phyloP scores from a whole-genome alignment of 2,797 vertebrate species.

The Gadopsis bispinosus region DNA sequence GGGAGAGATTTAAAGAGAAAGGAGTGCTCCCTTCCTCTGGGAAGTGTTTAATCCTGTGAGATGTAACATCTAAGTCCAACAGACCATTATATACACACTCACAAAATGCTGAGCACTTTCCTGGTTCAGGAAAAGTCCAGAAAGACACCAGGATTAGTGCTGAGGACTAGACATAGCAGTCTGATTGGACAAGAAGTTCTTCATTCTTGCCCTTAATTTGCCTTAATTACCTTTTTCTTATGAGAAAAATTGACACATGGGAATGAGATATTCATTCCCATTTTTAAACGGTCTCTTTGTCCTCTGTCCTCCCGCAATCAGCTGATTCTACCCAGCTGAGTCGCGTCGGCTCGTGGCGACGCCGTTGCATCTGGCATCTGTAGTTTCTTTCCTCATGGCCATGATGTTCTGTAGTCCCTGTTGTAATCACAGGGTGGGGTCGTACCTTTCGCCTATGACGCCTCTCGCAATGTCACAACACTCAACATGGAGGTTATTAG shows the following conservation, averaged over 20 bases:
- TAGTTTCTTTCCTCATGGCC: too few species aligned
- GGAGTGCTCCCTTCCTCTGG: conserved; percentile 30
- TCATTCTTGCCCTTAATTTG: conserved; percentile 7
- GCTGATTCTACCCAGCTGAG: too few species aligned
- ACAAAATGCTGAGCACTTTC: conserved; percentile 19
- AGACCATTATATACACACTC: conserved; percentile 47
- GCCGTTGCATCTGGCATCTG: too few species aligned
- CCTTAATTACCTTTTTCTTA: background rate
- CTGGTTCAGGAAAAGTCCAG: conserved; percentile 25
- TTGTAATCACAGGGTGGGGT: too few species aligned
- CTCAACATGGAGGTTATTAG: background rate
- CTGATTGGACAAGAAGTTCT: conserved; percentile 4
- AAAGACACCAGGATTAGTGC: conserved; percentile 19
- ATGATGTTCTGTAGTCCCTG: too few species aligned
- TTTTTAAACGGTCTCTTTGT: too few species aligned
- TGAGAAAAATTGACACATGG: too few species aligned
- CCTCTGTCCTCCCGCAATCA: too few species aligned
- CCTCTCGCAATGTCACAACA: too few species aligned
- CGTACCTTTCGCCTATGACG: too few species aligned
- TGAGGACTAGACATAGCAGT: background rate
- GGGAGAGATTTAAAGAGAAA: conserved; percentile 62
- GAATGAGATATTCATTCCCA: too few species aligned
- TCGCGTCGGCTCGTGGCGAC: too few species aligned
- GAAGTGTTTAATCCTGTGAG: conserved; percentile 65
- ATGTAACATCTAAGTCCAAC: conserved; percentile 65